Evolutionary conservation across 1,140 invertebrate species (phyloP), one percentile per base, ranked within the genome.

Genomic region (Trichonephila inaurata): DNA sequence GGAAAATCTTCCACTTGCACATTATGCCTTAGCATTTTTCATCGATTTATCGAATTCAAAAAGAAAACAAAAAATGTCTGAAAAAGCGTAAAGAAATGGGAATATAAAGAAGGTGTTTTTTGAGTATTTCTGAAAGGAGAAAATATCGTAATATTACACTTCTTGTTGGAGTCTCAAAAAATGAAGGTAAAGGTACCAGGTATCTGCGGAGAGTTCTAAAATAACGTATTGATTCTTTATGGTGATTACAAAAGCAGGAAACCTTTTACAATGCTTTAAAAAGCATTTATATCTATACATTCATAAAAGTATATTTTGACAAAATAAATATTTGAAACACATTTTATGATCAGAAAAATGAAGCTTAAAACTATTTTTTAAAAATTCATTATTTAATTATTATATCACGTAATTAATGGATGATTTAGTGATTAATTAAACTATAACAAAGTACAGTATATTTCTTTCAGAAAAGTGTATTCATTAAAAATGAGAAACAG

Each of bases 1-100:
- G 60, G 85, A 64, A 87, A 87, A 87, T 87, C n/a, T 58, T 19
- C 60, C 60, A 18, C 33, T 64, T 64, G 60, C 85, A 87, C 85
- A 66, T 87, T 87, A 87, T 87, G n/a, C 61, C 28, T 61, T 21
- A 62, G 44, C 85, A 87, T 87, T 87, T 87, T 87, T 87, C 60
- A 87, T 87, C 60, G 85, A 87, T 87, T 87, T 87, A 87, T 87
- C 28, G 61, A 28, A 21, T 87, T 14, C 51, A 33, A 24, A 33
- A 2, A 24, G 7, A 66, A 61, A 87, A 87, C 33, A 33, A 64
- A 87, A 87, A 87, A 64, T 62, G 24, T 18, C 60, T 24, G 12
- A 33, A 40, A 62, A 62, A 62, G 28, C 28, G 18, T 19, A 87
- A 87, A 40, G 18, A 87, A 87, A 87, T 33, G 14, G 24, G 60